These are phyloP conservation scores for Echinometra lucunter DNA, from an alignment of 53 echinoderm and acorn worm species.

Conservation along the genomic window DNA sequence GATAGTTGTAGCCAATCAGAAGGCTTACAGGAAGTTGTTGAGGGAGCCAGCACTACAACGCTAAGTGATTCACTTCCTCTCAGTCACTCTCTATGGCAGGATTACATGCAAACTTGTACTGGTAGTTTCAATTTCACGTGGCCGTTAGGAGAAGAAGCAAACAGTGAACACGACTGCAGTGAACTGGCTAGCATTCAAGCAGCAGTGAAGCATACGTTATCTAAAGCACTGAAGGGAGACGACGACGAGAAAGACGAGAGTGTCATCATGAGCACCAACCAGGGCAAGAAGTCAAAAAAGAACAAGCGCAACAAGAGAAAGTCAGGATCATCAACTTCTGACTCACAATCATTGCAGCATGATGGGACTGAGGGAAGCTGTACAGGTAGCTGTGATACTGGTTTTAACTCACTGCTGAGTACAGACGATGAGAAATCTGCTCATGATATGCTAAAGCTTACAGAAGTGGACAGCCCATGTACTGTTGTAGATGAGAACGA, in stretches of 20 bases:
- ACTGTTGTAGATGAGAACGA: conserved; percentile 51
- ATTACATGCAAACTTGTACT: conserved; percentile 63
- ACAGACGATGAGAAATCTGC: conserved; percentile 53
- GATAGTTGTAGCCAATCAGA: conserved; percentile 67
- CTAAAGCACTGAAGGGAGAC: conserved; percentile 49
- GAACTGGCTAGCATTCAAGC: conserved; percentile 64
- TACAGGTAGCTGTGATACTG: conserved; percentile 64
- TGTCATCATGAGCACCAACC: background rate
- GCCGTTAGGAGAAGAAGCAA: conserved; percentile 22
- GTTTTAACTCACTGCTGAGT: conserved; percentile 50
- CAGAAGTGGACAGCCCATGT: conserved; percentile 65
- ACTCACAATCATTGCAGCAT: conserved; percentile 18
- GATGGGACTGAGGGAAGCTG: conserved; percentile 61
- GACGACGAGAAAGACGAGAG: conserved; percentile 20
- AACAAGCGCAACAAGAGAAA: conserved; percentile 57
- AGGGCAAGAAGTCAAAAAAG: conserved; percentile 37
- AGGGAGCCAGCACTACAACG: conserved; percentile 5
- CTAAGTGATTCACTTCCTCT: conserved; percentile 68
- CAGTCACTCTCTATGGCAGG: conserved; percentile 44
- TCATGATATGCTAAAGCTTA: conserved; percentile 5
- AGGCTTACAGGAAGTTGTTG: conserved; percentile 56
- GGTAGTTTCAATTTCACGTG: conserved; percentile 73
- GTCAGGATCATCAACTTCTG: background rate
- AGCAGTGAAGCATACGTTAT: conserved; percentile 63
- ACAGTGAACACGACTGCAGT: conserved; percentile 33